Evolutionary conservation across 2,797 vertebrate species (phyloP).

Genomic region (Australoheros facetus): DNA sequence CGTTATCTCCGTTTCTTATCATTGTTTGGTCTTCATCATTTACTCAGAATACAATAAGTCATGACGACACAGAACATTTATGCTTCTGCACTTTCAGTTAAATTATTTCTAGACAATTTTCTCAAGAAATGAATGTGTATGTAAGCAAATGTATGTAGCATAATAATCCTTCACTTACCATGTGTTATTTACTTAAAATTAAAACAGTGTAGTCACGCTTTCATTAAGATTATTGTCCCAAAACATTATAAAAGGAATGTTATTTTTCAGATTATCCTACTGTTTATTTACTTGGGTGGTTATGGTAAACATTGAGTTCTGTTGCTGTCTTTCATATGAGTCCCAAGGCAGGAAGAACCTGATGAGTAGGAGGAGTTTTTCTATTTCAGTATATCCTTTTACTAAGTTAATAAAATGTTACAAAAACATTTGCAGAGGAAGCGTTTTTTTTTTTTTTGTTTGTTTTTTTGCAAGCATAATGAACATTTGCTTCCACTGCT

Average conservation of each 20-base stretch:
- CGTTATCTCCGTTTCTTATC: no score
- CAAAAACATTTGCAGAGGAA: slow-evolving; percentile 24
- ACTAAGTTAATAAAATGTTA: slow-evolving; percentile 11
- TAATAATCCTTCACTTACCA: no score
- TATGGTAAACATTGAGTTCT: background rate
- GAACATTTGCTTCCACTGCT: background rate
- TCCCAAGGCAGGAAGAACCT: slow-evolving; percentile 10
- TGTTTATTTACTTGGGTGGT: no score
- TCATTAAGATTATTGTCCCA: background rate
- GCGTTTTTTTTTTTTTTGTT: background rate
- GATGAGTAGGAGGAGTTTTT: background rate
- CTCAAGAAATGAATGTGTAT: no score
- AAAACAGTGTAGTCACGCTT: background rate
- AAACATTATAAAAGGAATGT: background rate
- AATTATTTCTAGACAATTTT: no score
- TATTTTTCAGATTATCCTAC: no score
- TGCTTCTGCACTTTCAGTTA: no score
- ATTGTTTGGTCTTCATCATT: no score
- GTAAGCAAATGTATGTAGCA: no score
- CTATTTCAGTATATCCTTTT: slow-evolving; percentile 17
- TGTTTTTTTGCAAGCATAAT: background rate
- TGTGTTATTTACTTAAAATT: background rate
- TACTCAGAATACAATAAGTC: no score
- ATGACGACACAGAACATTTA: no score
- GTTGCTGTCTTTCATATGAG: background rate